Evolutionary conservation across 2,113 vertebrate species (phyloP).

Genomic region (Thryonomys swinderianus): DNA sequence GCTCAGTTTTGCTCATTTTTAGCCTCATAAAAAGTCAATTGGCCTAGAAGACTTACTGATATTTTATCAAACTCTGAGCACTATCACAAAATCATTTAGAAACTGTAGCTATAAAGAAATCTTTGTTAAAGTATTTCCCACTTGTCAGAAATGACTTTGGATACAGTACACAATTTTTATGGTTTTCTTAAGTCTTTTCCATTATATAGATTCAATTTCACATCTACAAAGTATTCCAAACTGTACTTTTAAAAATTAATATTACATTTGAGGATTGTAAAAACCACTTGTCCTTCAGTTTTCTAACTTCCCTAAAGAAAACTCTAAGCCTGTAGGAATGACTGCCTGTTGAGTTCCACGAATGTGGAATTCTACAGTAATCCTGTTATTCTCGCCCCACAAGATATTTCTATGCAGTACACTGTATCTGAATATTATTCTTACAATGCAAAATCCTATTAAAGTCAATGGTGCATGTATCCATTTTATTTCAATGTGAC

Average conservation of each 20-base stretch:
- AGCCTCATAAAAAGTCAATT: conserved; percentile 44
- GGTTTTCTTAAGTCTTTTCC: conserved; percentile 46
- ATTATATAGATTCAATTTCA: conserved; percentile 65
- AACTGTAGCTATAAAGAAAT: conserved; percentile 63
- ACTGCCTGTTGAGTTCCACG: conserved; percentile 58
- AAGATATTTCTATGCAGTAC: conserved; percentile 59
- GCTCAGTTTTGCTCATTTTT: conserved; percentile 52
- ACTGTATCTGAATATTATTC: conserved; percentile 74
- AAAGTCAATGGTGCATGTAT: conserved; percentile 84
- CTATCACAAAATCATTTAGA: conserved; percentile 70
- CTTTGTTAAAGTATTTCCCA: conserved; percentile 66
- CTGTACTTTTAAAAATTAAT: conserved; percentile 58
- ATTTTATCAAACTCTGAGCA: background rate
- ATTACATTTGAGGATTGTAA: conserved; percentile 28
- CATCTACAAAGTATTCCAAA: conserved; percentile 48
- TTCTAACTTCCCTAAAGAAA: conserved; percentile 45
- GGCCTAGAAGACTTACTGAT: conserved; percentile 38
- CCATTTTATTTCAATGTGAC: conserved; percentile 85
- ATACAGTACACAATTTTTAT: conserved; percentile 65
- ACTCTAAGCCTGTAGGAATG: conserved; percentile 57
- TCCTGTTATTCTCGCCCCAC: conserved; percentile 58
- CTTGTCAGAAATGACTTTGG: conserved; percentile 69
- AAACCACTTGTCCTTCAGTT: conserved; percentile 58
- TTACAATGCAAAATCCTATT: conserved; percentile 80
- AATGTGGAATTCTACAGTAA: conserved; percentile 36